These are phyloP conservation scores for Antigone vipio DNA, from an alignment of 2,113 vertebrate species.

Conservation along the genomic window DNA sequence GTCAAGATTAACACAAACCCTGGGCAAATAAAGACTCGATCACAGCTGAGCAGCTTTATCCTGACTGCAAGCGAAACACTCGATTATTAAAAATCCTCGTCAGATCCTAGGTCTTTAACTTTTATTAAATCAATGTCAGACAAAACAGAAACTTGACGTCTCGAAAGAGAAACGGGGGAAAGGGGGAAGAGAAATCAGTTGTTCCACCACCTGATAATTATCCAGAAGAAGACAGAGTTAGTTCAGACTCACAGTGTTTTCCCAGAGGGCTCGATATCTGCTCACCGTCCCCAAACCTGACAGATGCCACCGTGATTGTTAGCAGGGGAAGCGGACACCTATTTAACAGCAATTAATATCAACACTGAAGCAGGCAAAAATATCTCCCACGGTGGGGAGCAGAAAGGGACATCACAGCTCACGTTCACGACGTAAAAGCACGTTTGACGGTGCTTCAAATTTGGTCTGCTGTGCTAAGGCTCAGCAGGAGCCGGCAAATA, in stretches of 20 bases:
- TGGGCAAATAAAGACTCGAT: not conserved
- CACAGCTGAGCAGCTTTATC: not conserved
- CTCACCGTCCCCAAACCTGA: constrained; percentile 35
- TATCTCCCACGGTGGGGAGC: not conserved
- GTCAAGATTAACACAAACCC: not conserved
- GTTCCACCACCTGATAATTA: constrained; percentile 74
- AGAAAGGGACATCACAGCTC: not conserved
- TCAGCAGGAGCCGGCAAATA: not conserved
- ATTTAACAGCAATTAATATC: not conserved
- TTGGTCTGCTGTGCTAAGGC: not conserved
- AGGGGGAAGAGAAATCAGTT: constrained; percentile 43
- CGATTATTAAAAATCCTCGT: not conserved
- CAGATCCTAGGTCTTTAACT: constrained; percentile 44
- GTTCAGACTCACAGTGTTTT: not conserved
- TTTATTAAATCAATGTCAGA: constrained; percentile 83
- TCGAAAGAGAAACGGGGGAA: not conserved
- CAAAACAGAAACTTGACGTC: not conserved
- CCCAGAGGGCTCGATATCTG: not conserved
- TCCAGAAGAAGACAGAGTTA: constrained; percentile 52
- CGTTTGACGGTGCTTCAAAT: not conserved
- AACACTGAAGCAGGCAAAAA: constrained; percentile 62
- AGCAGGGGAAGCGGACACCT: not conserved
- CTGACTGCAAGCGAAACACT: not conserved
- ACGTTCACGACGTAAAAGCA: not conserved
- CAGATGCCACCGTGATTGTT: not conserved